Conservation (phyloP, 1,140 invertebrate species). For the Penaeus indicus region DNA sequence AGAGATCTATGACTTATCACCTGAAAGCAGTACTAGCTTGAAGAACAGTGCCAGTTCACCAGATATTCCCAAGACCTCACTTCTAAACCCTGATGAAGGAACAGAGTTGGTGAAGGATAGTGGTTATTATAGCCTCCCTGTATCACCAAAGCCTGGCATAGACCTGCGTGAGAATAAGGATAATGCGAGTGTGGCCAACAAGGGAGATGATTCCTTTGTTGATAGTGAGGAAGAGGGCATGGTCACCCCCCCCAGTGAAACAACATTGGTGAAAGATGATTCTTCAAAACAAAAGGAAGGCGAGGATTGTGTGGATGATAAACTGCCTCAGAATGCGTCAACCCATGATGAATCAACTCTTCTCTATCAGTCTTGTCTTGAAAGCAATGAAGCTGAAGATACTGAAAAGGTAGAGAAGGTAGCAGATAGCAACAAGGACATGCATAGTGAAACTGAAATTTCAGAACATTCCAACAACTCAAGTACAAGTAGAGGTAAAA, state of each 20-base stretch:
- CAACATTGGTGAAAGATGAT: slow-evolving; percentile 12
- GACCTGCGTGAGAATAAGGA: slow-evolving; percentile 10
- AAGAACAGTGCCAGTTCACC: neutral
- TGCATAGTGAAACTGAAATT: neutral
- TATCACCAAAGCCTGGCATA: slow-evolving; percentile 46
- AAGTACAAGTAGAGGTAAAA: neutral
- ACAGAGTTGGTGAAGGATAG: slow-evolving; percentile 48
- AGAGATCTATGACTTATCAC: neutral
- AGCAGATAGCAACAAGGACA: too few relatives aligned
- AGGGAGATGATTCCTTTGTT: slow-evolving; percentile 24
- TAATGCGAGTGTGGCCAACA: neutral
- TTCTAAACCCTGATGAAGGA: slow-evolving; percentile 18
- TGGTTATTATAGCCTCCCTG: slow-evolving; percentile 55
- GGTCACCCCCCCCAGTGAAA: slow-evolving; percentile 33
- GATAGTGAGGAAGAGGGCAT: slow-evolving; percentile 53
- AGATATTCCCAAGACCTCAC: neutral
- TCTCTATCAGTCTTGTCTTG: slow-evolving; percentile 21
- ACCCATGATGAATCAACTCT: slow-evolving; percentile 12
- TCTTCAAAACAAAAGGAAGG: neutral
- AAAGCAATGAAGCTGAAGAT: neutral
- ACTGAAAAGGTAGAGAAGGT: too few relatives aligned
- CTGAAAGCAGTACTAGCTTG: neutral
- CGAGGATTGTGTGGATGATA: neutral
- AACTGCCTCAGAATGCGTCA: neutral
- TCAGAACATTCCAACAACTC: neutral